These are phyloP conservation scores for Noctua comes DNA, from an alignment of 2,888 invertebrate species.

Conservation along the genomic window DNA sequence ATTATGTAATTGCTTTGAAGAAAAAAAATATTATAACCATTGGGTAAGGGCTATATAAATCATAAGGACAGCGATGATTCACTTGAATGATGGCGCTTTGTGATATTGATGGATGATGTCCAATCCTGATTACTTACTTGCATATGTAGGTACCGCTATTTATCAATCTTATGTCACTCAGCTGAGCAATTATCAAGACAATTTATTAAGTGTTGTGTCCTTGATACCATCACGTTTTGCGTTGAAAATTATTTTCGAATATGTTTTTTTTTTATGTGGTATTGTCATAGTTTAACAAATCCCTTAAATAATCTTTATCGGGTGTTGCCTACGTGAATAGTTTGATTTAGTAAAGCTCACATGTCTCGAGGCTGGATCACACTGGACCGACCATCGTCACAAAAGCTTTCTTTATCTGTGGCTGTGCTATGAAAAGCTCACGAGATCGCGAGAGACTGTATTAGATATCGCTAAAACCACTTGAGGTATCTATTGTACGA, in stretches of 20 bases:
- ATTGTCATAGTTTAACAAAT: not conserved
- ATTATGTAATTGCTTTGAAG: slow-evolving; percentile 52
- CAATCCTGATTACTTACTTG: slow-evolving; percentile 52
- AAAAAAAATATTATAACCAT: slow-evolving; percentile 47
- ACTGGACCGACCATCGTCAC: slow-evolving; percentile 14
- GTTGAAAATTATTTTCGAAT: not conserved
- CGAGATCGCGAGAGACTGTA: slow-evolving; percentile 26
- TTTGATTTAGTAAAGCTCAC: slow-evolving; percentile 5
- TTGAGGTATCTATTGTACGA: slow-evolving; percentile 74
- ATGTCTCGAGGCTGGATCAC: not conserved
- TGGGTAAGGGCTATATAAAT: slow-evolving; percentile 54
- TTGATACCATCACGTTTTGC: slow-evolving; percentile 12
- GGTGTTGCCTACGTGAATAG: not conserved
- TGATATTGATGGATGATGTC: slow-evolving; percentile 54
- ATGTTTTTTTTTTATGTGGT: not conserved
- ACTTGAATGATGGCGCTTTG: slow-evolving; percentile 50
- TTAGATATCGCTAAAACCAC: slow-evolving; percentile 63
- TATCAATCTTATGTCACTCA: slow-evolving; percentile 55
- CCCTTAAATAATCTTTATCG: not conserved
- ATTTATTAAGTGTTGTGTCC: slow-evolving; percentile 35
- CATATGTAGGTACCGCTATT: slow-evolving; percentile 31
- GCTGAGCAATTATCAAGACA: slow-evolving; percentile 35
- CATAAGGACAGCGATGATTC: slow-evolving; percentile 60
- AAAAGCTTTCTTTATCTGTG: slow-evolving; percentile 63
- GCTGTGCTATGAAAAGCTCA: slow-evolving; percentile 66